Conservation (phyloP, 1,140 invertebrate species). For the Penaeus indicus region DNA sequence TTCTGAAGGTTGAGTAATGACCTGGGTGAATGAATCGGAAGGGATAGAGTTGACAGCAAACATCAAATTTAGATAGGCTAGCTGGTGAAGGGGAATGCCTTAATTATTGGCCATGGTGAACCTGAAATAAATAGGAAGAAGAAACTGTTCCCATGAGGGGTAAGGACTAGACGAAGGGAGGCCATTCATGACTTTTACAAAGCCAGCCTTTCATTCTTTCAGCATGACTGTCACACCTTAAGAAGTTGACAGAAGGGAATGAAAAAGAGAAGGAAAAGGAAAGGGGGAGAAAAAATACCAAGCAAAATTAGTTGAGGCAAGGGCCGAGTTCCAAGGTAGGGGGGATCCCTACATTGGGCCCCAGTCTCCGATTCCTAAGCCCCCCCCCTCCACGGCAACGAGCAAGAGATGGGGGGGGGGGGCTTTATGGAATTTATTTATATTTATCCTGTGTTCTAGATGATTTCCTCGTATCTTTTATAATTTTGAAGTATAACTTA, state of each 20-base stretch:
- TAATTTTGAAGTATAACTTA: too few relatives aligned
- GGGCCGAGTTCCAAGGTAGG: not conserved
- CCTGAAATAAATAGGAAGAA: too few relatives aligned
- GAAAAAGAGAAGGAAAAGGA: constrained; percentile 13
- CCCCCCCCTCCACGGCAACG: not conserved
- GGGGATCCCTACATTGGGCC: not conserved
- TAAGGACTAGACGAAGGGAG: not conserved
- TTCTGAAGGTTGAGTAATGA: too few relatives aligned
- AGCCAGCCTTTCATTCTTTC: not conserved
- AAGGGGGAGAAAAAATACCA: not conserved
- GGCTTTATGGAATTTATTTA: too few relatives aligned
- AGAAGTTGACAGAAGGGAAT: not conserved
- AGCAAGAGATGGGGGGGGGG: too few relatives aligned
- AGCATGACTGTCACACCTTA: not conserved
- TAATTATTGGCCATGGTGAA: too few relatives aligned
- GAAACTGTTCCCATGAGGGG: not conserved
- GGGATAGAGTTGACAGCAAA: too few relatives aligned
- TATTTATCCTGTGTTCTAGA: too few relatives aligned
- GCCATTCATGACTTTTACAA: not conserved
- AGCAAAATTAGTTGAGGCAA: not conserved
- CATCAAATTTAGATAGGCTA: too few relatives aligned
- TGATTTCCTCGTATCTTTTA: too few relatives aligned
- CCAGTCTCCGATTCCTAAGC: not conserved
- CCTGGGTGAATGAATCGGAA: too few relatives aligned
- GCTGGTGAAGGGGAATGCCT: too few relatives aligned